Evolutionary conservation across 2,797 vertebrate species (phyloP), one percentile per base, ranked within the genome.

Genomic region (Cuculus canorus): DNA sequence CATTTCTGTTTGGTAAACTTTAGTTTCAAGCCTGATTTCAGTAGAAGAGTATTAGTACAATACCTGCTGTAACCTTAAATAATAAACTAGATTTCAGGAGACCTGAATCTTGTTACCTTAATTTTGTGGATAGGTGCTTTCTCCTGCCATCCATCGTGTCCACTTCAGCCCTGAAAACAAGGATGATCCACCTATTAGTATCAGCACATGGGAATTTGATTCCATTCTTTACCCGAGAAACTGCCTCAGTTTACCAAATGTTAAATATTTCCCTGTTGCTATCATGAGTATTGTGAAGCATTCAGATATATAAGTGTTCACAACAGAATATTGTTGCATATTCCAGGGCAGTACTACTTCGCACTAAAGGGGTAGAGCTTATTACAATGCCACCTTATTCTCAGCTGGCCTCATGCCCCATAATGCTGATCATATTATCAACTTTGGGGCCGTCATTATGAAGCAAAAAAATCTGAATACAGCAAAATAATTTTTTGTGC

Each of bases 351-450:
- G n/a, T 57, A 3, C 21, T 71, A 5, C 28, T 17, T 75, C 54
- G 68, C 23, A 22, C 32, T 65, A 56, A 85, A 83, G 39, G 9
- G 30, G 5, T 7, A 43, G 13, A 15, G 1, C 32, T 69, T 87
- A 10, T 50, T 84, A 27, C 14, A 88, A 3, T 13, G 21, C 4
- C 12, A n/a, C 10, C 18, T 59, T 33, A 30, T 61, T 78, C 25
- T 61, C 39, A 54, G 2, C 3, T 43, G 32, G 8, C 10, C 9
- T 61, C 1, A 1, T 47, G n/a, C 33, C 32, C 33, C 1, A 0
- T 73, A 59, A 37, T 50, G 22, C 19, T 13, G 6, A 33, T 54
- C 61, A 41, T 30, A n/a, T 13, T 50, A 25, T 53, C 39, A 68
- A 15, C 5, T 43, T 50, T 59, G 53, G 15, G 18, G 5, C 48